Percentiles rank a stretch among this genome's conserved stretches.
phyloP scores from a whole-genome alignment of 1,140 invertebrate species.

The Hylaeus volcanicus region DNA sequence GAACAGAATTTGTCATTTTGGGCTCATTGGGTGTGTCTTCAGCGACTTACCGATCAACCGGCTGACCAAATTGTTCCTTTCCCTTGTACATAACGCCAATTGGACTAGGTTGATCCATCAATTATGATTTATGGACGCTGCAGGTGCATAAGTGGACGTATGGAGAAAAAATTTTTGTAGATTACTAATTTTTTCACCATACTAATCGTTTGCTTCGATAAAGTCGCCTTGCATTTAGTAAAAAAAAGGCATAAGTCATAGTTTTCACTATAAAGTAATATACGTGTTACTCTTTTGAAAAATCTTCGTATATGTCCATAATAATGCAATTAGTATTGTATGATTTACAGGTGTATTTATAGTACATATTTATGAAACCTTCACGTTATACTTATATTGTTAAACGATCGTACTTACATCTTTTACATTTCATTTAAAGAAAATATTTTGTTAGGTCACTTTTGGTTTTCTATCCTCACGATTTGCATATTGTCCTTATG shows the following conservation, averaged over 20 bases:
- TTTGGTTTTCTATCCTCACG: constrained; percentile 26
- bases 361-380: constrained; percentile 33
- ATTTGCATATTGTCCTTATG: constrained; percentile 21
- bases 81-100: constrained; percentile 63
- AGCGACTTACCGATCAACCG: constrained; percentile 56
- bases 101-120: constrained; percentile 49
- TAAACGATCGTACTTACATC: constrained; percentile 57
- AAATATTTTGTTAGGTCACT: constrained; percentile 37
- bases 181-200: constrained; percentile 38
- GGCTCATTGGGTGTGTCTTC: constrained; percentile 63
- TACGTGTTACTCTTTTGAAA: constrained; percentile 22
- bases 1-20: constrained; percentile 54
- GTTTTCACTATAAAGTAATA: constrained; percentile 47
- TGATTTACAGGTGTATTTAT: constrained; percentile 33
- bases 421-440: constrained; percentile 44
- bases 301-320: constrained; percentile 21
- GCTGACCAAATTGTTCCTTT: constrained; percentile 66
- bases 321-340: constrained; percentile 24
- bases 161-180: constrained; percentile 42
- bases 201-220: neutral
- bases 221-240: constrained; percentile 55
- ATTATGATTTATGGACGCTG: constrained; percentile 49
- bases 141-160: constrained; percentile 24
- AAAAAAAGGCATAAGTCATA: constrained; percentile 45
- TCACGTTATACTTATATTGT: constrained; percentile 29